Conservation (phyloP, 2,113 vertebrate species). For the Gadus macrocephalus region DNA sequence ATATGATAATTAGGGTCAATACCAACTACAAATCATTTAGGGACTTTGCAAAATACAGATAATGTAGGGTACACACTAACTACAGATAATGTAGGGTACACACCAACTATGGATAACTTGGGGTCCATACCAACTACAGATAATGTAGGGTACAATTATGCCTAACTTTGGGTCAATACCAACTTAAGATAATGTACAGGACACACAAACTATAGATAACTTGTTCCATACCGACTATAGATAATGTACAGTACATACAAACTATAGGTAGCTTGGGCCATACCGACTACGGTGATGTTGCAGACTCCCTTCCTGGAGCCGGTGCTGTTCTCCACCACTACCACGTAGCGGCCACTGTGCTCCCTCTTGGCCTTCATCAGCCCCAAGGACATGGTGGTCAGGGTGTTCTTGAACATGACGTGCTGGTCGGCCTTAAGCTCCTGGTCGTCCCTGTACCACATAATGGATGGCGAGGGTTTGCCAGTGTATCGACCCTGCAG, state of each 20-base stretch:
- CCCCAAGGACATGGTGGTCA: constrained; percentile 81
- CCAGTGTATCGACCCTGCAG: constrained; percentile 89
- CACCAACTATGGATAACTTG: too few relatives aligned
- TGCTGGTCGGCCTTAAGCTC: constrained; percentile 85
- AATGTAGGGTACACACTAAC: too few relatives aligned
- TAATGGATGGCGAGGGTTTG: constrained; percentile 88
- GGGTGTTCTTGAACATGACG: constrained; percentile 83
- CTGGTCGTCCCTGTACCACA: constrained; percentile 85
- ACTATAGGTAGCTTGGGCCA: background rate
- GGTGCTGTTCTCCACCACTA: constrained; percentile 89
- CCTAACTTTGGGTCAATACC: too few relatives aligned
- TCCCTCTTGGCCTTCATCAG: constrained; percentile 83
- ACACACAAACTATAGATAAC: too few relatives aligned
- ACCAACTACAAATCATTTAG: background rate
- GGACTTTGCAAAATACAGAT: too few relatives aligned
- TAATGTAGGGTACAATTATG: background rate
- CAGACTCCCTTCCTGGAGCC: constrained; percentile 91
- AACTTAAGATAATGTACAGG: too few relatives aligned
- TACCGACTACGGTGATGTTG: constrained; percentile 91
- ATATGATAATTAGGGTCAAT: background rate
- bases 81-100: background rate
- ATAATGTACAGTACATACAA: too few relatives aligned
- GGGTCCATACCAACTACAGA: constrained; percentile 80
- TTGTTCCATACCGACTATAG: too few relatives aligned
- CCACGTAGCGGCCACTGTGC: constrained; percentile 91